Conservation (phyloP, 2,113 vertebrate species). For the Chloroceryle aenea region DNA sequence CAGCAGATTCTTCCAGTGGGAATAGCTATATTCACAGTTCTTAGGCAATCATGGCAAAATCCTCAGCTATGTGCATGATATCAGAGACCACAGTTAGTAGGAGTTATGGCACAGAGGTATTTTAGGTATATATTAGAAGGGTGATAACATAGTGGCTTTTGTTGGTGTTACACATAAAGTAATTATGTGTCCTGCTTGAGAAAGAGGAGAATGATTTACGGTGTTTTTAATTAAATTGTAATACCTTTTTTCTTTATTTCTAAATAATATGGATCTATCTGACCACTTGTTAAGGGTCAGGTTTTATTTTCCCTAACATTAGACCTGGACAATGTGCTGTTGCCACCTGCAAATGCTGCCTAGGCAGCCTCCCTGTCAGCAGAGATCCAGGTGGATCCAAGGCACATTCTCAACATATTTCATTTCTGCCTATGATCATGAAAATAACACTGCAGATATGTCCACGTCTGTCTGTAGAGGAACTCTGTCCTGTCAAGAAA, state of each 20-base stretch:
- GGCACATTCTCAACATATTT: not conserved
- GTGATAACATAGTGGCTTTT: not conserved
- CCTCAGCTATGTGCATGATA: not conserved
- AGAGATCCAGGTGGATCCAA: fast-evolving
- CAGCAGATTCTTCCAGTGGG: not conserved
- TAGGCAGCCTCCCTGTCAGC: not conserved
- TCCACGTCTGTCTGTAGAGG: not conserved
- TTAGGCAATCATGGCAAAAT: not conserved
- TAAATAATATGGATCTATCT: not conserved
- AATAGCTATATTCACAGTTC: not conserved
- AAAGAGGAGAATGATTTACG: not conserved
- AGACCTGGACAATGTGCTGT: not conserved
- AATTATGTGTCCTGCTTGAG: not conserved
- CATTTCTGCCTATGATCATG: not conserved
- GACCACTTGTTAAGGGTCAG: not conserved
- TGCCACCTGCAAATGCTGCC: not conserved
- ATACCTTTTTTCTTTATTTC: not conserved
- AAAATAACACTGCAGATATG: not conserved
- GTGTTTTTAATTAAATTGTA: not conserved
- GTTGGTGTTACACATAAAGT: not conserved
- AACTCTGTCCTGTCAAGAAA: not conserved
- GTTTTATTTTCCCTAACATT: not conserved
- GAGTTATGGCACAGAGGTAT: not conserved
- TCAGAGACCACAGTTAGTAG: not conserved
- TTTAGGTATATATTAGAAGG: not conserved